These are phyloP conservation scores for Dermolepida albohirtum DNA, from an alignment of 2,888 invertebrate genomes.

Conservation along the genomic window DNA sequence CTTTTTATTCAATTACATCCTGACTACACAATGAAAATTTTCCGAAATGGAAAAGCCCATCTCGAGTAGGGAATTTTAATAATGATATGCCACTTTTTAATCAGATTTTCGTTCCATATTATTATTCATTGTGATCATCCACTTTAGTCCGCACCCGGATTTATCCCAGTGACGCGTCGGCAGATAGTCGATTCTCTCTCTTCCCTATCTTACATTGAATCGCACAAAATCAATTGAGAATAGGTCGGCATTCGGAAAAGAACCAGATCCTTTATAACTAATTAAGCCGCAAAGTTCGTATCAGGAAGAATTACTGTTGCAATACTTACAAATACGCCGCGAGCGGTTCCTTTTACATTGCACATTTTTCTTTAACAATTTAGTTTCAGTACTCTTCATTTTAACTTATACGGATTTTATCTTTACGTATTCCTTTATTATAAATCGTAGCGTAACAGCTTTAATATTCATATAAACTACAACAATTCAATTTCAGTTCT, in stretches of 20 bases:
- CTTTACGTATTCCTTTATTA: too few relatives aligned
- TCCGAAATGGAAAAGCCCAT: slow-evolving; percentile 25
- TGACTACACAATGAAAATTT: slow-evolving; percentile 36
- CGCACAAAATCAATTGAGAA: slow-evolving; percentile 32
- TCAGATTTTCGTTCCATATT: slow-evolving; percentile 31
- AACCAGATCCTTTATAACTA: slow-evolving; percentile 31
- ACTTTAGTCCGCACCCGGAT: slow-evolving; percentile 22
- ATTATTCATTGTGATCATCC: slow-evolving; percentile 35
- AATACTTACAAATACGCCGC: slow-evolving; percentile 21
- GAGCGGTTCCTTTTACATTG: slow-evolving; percentile 8
- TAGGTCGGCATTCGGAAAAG: slow-evolving; percentile 22
- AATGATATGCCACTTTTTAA: slow-evolving; percentile 44
- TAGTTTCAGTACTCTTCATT: neutral
- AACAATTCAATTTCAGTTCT: too few relatives aligned
- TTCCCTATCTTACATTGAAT: slow-evolving; percentile 17
- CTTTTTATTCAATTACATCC: slow-evolving; percentile 37
- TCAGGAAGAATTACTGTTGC: slow-evolving; percentile 2
- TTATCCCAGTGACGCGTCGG: slow-evolving; percentile 20
- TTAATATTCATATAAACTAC: too few relatives aligned
- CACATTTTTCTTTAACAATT: slow-evolving; percentile 6
- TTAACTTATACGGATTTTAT: neutral
- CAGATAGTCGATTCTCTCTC: slow-evolving; percentile 1
- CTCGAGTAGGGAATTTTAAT: slow-evolving; percentile 40
- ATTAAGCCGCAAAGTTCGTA: slow-evolving; percentile 35
- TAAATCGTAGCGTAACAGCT: too few relatives aligned